Percentiles rank a stretch among this genome's conserved stretches.
Evolutionary conservation across 2,113 vertebrate species (phyloP).

Genomic region (Phoenicopterus ruber): DNA sequence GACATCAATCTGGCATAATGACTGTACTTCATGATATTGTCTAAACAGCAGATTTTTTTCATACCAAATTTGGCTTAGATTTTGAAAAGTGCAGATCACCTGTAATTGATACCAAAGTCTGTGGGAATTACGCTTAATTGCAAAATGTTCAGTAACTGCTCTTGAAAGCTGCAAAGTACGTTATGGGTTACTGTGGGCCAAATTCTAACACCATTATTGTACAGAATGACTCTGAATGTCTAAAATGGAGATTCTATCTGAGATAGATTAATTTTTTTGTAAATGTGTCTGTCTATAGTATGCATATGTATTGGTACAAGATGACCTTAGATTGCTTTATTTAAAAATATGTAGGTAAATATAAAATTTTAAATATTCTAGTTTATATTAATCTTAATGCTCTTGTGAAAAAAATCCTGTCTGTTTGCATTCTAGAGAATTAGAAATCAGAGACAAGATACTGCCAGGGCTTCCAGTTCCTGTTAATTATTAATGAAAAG

Average conservation of each 20-base stretch:
- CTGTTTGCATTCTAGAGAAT: background rate
- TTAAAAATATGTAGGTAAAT: background rate
- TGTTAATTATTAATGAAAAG: slow-evolving; percentile 29
- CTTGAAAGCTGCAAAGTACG: background rate
- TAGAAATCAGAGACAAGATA: background rate
- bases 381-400: background rate
- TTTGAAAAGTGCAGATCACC: background rate
- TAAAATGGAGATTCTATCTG: background rate
- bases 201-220: background rate
- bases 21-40: background rate
- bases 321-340: background rate
- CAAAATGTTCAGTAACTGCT: background rate
- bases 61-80: background rate
- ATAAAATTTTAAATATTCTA: background rate
- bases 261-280: background rate
- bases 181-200: background rate
- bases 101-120: background rate
- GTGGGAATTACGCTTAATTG: background rate
- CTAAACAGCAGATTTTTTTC: background rate
- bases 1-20: background rate
- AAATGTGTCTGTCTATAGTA: background rate
- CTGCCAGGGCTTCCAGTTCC: background rate
- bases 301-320: background rate
- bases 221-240: background rate
- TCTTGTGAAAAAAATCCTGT: background rate